Evolutionary conservation across 1,140 invertebrate species (phyloP).

Genomic region (Aporrectodea caliginosa): DNA sequence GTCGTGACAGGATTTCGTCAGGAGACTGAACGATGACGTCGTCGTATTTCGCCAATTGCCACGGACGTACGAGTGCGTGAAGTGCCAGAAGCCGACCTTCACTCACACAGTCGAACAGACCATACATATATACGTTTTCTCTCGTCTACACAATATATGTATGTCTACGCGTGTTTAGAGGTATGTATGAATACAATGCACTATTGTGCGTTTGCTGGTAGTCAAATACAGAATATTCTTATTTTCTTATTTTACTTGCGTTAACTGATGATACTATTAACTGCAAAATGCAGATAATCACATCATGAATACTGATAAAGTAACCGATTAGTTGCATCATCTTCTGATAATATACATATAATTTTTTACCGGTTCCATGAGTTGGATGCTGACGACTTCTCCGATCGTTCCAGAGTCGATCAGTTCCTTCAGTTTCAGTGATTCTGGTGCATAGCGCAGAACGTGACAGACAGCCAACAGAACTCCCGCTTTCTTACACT

Average conservation of each 20-base stretch:
- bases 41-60: constrained; percentile 58
- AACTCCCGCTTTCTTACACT: constrained; percentile 49
- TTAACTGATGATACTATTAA: too few relatives aligned
- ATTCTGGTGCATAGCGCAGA: constrained; percentile 53
- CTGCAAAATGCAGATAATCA: too few relatives aligned
- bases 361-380: constrained; percentile 57
- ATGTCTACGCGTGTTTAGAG: too few relatives aligned
- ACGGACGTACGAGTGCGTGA: constrained; percentile 58
- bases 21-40: constrained; percentile 54
- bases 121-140: too few relatives aligned
- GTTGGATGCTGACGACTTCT: constrained; percentile 57
- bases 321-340: too few relatives aligned
- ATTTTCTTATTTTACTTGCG: too few relatives aligned
- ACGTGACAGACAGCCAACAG: constrained; percentile 58
- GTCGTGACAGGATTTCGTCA: constrained; percentile 60
- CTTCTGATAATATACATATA: too few relatives aligned
- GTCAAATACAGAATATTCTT: too few relatives aligned
- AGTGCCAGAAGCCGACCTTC: constrained; percentile 58
- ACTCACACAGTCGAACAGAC: constrained; percentile 7
- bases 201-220: too few relatives aligned
- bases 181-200: too few relatives aligned
- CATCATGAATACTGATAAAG: too few relatives aligned
- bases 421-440: constrained; percentile 52
- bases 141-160: too few relatives aligned
- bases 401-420: constrained; percentile 56